Percentiles rank a stretch among this genome's conserved stretches.
phyloP scores from a whole-genome alignment of 2,113 vertebrate genomes.

The Panurus biarmicus region DNA sequence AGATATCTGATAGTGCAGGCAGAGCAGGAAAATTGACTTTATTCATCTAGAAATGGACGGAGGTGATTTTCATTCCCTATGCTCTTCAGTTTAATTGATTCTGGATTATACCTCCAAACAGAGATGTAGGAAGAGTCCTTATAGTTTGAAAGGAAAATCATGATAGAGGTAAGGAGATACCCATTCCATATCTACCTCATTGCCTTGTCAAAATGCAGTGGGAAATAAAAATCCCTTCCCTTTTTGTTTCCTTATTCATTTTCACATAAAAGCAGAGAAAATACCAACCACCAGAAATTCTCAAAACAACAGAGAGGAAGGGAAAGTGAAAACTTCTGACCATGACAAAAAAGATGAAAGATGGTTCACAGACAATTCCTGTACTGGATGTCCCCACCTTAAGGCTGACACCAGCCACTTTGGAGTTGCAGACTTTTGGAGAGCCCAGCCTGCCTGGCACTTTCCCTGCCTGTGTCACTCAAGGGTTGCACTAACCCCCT shows the following conservation, averaged over 20 bases:
- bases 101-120: not conserved
- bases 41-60: not conserved
- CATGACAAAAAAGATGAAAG: accelerated
- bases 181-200: not conserved
- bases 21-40: not conserved
- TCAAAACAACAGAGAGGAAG: not conserved
- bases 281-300: not conserved
- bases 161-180: not conserved
- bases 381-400: not conserved
- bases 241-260: not conserved
- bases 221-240: not conserved
- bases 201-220: not conserved
- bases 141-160: not conserved
- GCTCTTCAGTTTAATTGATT: not conserved
- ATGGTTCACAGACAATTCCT: not conserved
- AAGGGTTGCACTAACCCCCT: not conserved
- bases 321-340: not conserved
- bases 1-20: not conserved
- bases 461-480: accelerated
- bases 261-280: not conserved
- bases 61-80: not conserved
- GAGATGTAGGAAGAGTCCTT: not conserved
- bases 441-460: not conserved
- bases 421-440: not conserved
- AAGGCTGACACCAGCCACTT: not conserved